A percentile compares a stretch with the other conserved stretches of the same genome.
These are phyloP conservation scores for Orgyia antiqua DNA, from an alignment of 2,888 invertebrate genomes.

Conservation along the genomic window DNA sequence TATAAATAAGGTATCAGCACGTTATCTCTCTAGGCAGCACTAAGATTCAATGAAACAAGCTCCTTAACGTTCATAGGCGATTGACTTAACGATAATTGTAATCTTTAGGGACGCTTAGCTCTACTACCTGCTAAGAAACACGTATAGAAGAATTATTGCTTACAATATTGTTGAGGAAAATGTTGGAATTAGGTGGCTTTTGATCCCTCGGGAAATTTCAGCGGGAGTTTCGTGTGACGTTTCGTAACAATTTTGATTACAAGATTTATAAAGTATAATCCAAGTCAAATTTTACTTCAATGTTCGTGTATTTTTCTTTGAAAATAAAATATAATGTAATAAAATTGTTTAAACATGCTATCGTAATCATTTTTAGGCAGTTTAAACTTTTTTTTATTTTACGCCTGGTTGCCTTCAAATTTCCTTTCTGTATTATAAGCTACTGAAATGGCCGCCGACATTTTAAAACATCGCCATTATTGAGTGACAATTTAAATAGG, in stretches of 20 bases:
- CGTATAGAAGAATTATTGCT: constrained; percentile 4
- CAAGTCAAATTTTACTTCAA: not conserved
- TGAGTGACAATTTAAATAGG: too few species aligned
- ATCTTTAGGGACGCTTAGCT: constrained; percentile 17
- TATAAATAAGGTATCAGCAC: not conserved
- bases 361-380: too few species aligned
- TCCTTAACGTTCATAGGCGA: constrained; percentile 16
- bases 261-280: not conserved
- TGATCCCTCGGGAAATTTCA: not conserved
- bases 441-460: too few species aligned
- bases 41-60: constrained; percentile 23
- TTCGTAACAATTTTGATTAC: not conserved
- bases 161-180: constrained; percentile 1
- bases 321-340: not conserved
- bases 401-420: too few species aligned
- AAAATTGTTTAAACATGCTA: too few species aligned
- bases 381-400: too few species aligned
- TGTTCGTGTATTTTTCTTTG: too few species aligned
- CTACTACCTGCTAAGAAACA: constrained; percentile 2
- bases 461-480: too few species aligned
- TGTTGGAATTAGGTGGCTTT: not conserved
- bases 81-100: constrained; percentile 22
- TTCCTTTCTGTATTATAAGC: too few species aligned
- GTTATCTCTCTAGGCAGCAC: constrained; percentile 11
- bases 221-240: not conserved